Conservation (phyloP, 2,113 vertebrate species). For the Xenotilapia flavipinnis region DNA sequence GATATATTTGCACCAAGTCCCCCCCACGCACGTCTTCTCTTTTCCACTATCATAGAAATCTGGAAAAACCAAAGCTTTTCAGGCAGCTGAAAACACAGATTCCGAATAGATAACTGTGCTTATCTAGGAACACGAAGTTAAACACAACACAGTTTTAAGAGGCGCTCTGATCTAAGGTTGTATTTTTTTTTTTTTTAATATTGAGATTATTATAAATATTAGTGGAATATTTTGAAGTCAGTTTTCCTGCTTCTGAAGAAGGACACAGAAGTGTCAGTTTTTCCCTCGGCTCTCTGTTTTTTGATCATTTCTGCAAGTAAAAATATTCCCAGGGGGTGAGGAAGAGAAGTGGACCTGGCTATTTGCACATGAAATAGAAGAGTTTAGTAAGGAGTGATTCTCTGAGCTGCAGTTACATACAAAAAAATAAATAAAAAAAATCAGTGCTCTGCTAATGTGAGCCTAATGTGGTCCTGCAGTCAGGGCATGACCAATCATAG, state of each 20-base stretch:
- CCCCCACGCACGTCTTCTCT: not conserved
- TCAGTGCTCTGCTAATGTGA: not conserved
- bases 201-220: not conserved
- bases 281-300: not conserved
- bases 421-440: not conserved
- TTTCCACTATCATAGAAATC: not conserved
- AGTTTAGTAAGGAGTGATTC: not conserved
- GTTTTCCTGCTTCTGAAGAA: not conserved
- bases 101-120: not conserved
- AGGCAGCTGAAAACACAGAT: not conserved
- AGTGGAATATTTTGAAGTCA: not conserved
- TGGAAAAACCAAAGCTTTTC: not conserved
- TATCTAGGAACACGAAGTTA: not conserved
- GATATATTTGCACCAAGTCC: not conserved
- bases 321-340: not conserved
- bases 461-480: not conserved
- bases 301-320: not conserved
- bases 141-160: not conserved
- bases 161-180: not conserved
- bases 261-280: not conserved
- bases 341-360: not conserved
- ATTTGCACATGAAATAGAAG: not conserved
- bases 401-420: not conserved
- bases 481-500: not conserved
- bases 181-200: fast-evolving